Evolutionary conservation across 2,888 invertebrate species (phyloP), one percentile per base, ranked within the genome.

Genomic region (Ectemnius cavifrons): DNA sequence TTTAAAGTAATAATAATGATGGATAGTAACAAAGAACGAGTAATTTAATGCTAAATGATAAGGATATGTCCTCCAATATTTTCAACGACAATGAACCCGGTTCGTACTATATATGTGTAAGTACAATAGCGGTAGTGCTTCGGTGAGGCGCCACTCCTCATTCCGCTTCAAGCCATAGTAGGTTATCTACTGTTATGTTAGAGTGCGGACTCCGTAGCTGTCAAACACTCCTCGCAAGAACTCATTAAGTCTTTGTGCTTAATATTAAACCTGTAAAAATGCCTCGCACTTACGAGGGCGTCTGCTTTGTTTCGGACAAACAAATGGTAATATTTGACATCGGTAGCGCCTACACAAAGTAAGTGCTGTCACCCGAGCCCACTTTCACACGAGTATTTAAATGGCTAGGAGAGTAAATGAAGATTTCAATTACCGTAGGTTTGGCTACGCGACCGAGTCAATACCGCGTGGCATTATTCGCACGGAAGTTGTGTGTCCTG

Each of bases 331-430:
- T 98, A 16, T 90, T 98, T 76, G 98, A 99, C 89, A 95, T 99
- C 77, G 98, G 98, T 62, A 93, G 94, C 57, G 97, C 97, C 20
- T 98, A 96, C 87, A 98, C 98, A 0, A 98, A 98, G 98, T 98
- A 92, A 92, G 93, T 37, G 8, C 37, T 37, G 37, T 37, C 37
- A 37, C 85, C 0, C 11, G n/a, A 6, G 16, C 23, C 58, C 52
- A 46, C 14, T 18, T 28, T 62, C 37, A 27, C 4, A 56, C 67
- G 14, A 71, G 16, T 60, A n/a, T 47, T 63, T 13, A 20, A 18
- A 59, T 64, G 13, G 18, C 52, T 11, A 14, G 14, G 52, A 57
- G 27, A 23, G 37, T 37, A 8, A 37, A 37, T 11, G 37, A 8
- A 11, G 1, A 37, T 37, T 37, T 8, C 6, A 1, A 8, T 37